Conservation (phyloP, 1,140 invertebrate species). For the Leptopilina boulardi region DNA sequence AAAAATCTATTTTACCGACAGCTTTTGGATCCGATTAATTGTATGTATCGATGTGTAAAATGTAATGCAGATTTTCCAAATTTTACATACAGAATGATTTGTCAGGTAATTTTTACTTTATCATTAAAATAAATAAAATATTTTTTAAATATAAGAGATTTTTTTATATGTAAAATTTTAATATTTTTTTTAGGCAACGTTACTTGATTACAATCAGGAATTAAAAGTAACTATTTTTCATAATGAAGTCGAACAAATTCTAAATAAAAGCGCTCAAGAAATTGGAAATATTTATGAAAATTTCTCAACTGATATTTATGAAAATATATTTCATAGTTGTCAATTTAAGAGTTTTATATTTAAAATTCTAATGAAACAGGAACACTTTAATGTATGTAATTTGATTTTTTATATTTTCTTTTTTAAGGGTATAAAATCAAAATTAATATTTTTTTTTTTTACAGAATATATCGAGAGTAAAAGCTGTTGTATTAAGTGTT, state of each 20-base stretch:
- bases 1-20: slow-evolving; percentile 56
- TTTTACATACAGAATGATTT: slow-evolving; percentile 90
- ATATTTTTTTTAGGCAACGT: slow-evolving; percentile 78
- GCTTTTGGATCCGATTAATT: slow-evolving; percentile 90
- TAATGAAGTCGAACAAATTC: slow-evolving; percentile 88
- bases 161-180: slow-evolving; percentile 40
- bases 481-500: slow-evolving; percentile 82
- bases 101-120: slow-evolving; percentile 78
- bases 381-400: slow-evolving; percentile 89
- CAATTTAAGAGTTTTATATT: slow-evolving; percentile 89
- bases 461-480: slow-evolving; percentile 90
- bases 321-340: slow-evolving; percentile 82
- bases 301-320: slow-evolving; percentile 79
- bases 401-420: background rate
- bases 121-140: background rate
- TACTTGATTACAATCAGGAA: slow-evolving; percentile 88
- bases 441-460: slow-evolving; percentile 42
- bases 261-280: slow-evolving; percentile 86
- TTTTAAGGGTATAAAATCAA: background rate
- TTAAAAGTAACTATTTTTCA: slow-evolving; percentile 94
- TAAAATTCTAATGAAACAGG: slow-evolving; percentile 89
- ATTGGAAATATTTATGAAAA: slow-evolving; percentile 83
- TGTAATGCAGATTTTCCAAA: slow-evolving; percentile 90
- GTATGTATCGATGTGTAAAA: slow-evolving; percentile 95
- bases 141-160: background rate